Evolutionary conservation across 2,797 vertebrate species (phyloP).

Genomic region (Girardinus metallicus): DNA sequence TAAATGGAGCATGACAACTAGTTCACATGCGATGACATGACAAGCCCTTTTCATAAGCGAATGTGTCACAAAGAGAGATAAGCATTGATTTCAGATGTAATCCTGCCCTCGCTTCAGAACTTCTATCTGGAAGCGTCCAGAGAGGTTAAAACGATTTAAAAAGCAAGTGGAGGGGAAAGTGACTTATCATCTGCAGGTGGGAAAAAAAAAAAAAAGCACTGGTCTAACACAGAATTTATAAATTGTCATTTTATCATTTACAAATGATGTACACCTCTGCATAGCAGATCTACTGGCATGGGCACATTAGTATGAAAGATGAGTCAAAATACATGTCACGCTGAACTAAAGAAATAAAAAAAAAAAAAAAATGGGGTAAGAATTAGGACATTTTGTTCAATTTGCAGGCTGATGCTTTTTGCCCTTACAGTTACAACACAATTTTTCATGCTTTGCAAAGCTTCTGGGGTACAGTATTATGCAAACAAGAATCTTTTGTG

Average conservation of each 20-base stretch:
- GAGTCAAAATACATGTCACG: background rate
- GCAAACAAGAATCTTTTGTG: background rate
- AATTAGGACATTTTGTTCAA: background rate
- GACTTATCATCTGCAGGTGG: background rate
- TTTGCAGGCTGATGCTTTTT: background rate
- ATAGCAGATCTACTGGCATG: background rate
- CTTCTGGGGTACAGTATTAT: background rate
- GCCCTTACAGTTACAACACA: background rate
- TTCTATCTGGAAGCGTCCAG: slow-evolving; percentile 8
- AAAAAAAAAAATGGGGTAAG: background rate
- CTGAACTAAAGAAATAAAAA: background rate
- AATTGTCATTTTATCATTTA: background rate
- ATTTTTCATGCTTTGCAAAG: background rate
- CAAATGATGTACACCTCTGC: background rate
- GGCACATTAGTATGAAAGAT: background rate
- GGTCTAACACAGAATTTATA: background rate
- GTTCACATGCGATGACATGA: slow-evolving; percentile 20
- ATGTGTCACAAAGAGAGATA: slow-evolving; percentile 36
- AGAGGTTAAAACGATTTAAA: slow-evolving; percentile 7
- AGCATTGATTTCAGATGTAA: slow-evolving; percentile 58
- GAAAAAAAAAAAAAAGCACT: background rate
- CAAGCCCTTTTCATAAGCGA: slow-evolving; percentile 17
- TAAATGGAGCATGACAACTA: background rate
- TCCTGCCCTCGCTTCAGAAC: slow-evolving; percentile 4
- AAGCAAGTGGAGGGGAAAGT: background rate